Conservation (phyloP, 1,140 invertebrate species). For the Berghia stephanieae region DNA sequence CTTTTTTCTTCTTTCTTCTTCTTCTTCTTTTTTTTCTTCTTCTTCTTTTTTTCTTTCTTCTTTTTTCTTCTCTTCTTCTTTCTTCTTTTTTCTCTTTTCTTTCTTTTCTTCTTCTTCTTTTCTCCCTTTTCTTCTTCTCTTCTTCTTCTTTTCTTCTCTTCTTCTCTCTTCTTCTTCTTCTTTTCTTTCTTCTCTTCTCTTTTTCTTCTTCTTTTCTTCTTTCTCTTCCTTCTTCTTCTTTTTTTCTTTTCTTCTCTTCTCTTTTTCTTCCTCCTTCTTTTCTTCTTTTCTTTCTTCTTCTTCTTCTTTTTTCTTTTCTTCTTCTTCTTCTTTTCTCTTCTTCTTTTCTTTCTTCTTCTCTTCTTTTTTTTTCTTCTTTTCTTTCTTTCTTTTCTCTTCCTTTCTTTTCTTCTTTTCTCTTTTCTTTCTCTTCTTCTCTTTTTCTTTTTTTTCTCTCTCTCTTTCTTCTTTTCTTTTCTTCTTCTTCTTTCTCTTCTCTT, state of each 20-base stretch:
- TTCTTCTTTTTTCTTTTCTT: not conserved
- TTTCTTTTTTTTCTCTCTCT: not conserved
- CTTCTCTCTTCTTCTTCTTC: not conserved
- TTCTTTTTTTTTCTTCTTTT: not conserved
- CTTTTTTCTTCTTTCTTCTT: not conserved
- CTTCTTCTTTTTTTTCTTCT: conserved; percentile 11
- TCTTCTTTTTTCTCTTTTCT: not conserved
- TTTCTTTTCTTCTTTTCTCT: not conserved
- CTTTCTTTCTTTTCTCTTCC: not conserved
- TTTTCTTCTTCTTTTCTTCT: not conserved
- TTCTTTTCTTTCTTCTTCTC: not conserved
- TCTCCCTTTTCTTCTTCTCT: not conserved
- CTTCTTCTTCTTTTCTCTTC: not conserved
- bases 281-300: not conserved
- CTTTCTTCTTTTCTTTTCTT: not conserved
- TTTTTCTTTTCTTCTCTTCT: not conserved
- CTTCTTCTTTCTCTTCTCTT: not conserved
- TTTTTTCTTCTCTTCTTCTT: not conserved
- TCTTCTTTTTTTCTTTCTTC: not conserved
- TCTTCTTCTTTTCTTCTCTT: not conserved
- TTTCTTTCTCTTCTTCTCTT: not conserved
- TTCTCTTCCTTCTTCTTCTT: not conserved
- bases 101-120: not conserved
- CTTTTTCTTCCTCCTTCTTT: conserved; percentile 1
- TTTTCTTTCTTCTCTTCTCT: not conserved